Conservation (phyloP, 2,797 vertebrate species). For the Phrynocephalus forsythii region DNA sequence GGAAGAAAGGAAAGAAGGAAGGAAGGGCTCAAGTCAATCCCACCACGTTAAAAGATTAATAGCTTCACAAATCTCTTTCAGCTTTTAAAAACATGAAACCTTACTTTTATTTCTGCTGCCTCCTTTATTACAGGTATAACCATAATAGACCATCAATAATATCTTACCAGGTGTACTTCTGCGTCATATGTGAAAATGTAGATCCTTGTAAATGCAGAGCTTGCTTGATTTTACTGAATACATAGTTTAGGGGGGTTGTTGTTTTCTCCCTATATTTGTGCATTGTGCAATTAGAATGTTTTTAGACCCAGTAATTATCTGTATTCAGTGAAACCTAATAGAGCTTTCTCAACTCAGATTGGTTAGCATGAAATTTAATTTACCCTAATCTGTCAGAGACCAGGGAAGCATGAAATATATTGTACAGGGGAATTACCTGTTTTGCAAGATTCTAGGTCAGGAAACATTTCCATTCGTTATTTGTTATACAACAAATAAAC, state of each 20-base stretch:
- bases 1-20: conserved; percentile 34
- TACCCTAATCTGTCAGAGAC: conserved; percentile 64
- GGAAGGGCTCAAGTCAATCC: conserved; percentile 32
- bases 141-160: conserved; percentile 30
- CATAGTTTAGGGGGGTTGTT: conserved; percentile 12
- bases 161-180: neutral
- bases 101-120: conserved; percentile 55
- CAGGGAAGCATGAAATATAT: conserved; percentile 63
- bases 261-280: conserved; percentile 39
- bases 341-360: conserved; percentile 66
- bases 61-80: conserved; percentile 49
- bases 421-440: conserved; percentile 57
- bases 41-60: conserved; percentile 57
- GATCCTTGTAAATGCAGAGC: neutral
- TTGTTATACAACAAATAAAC: conserved; percentile 18
- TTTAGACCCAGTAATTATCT: conserved; percentile 56
- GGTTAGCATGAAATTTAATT: conserved; percentile 54
- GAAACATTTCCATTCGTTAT: conserved; percentile 36
- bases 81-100: conserved; percentile 54
- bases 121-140: conserved; percentile 27
- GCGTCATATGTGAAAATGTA: conserved; percentile 3
- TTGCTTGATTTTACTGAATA: conserved; percentile 15
- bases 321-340: conserved; percentile 46
- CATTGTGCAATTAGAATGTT: conserved; percentile 35
- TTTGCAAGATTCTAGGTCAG: conserved; percentile 43